phyloP scores from a whole-genome alignment of 2,113 vertebrate species.

The Hippocampus mohnikei region DNA sequence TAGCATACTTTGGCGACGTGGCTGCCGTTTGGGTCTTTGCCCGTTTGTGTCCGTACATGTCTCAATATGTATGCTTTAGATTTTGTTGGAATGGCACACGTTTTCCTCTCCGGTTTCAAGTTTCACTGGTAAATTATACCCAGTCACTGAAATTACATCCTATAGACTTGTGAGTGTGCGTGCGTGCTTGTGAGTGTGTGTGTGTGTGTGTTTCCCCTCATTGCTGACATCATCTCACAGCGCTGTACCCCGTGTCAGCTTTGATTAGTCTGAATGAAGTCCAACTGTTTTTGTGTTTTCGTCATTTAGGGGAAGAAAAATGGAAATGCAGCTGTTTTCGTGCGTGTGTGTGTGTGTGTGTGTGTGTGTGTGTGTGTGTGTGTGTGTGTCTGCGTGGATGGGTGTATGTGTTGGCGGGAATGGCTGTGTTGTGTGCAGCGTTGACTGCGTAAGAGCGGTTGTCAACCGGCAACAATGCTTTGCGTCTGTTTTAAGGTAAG shows the following conservation, averaged over 20 bases:
- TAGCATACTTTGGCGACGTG: constrained; percentile 5
- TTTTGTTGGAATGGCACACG: constrained; percentile 49
- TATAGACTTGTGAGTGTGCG: constrained; percentile 39
- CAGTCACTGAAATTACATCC: constrained; percentile 76
- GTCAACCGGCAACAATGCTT: constrained; percentile 49
- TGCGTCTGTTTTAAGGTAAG: constrained; percentile 40
- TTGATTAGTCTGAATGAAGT: constrained; percentile 70
- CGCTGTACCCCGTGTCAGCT: constrained; percentile 66
- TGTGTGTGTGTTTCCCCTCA: constrained; percentile 24
- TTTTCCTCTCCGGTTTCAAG: constrained; percentile 68
- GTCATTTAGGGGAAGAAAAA: constrained; percentile 68
- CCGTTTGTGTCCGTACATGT: neutral
- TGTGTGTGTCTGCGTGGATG: constrained; percentile 59
- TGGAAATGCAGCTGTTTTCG: constrained; percentile 63
- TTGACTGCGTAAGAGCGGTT: constrained; percentile 61
- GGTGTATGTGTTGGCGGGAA: constrained; percentile 28
- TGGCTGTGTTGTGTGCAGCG: constrained; percentile 42
- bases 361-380: constrained; percentile 22
- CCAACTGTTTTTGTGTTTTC: constrained; percentile 68
- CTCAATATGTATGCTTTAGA: constrained; percentile 45
- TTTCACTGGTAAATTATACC: constrained; percentile 76
- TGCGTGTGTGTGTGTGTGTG: constrained; percentile 42
- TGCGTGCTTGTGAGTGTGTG: constrained; percentile 4
- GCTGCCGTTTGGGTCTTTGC: neutral
- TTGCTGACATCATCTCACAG: constrained; percentile 67